Conservation (phyloP, 2,888 invertebrate species). For the Cremastinae sp. region DNA sequence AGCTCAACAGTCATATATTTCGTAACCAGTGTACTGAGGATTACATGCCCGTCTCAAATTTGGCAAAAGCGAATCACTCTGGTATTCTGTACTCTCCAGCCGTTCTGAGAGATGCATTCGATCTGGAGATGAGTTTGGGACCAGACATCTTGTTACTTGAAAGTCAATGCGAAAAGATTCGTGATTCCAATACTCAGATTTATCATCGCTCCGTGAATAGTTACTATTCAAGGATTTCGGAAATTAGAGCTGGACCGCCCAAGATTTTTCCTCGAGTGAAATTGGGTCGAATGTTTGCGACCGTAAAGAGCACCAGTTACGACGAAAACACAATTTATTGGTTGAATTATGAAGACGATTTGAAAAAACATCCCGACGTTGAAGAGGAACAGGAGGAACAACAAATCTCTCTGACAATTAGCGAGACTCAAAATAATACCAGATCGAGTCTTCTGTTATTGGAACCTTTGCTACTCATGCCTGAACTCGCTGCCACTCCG, state of each 20-base stretch:
- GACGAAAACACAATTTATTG: conserved; percentile 67
- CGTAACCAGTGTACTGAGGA: conserved; percentile 54
- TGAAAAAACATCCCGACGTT: conserved; percentile 28
- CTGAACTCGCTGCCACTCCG: conserved; percentile 76
- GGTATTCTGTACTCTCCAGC: conserved; percentile 70
- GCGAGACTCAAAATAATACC: conserved; percentile 67
- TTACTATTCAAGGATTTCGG: conserved; percentile 70
- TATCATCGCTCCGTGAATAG: conserved; percentile 68
- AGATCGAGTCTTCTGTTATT: conserved; percentile 79
- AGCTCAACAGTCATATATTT: conserved; percentile 6
- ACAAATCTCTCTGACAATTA: conserved; percentile 37
- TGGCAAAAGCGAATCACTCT: conserved; percentile 67
- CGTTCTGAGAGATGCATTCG: conserved; percentile 62
- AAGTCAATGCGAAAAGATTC: conserved; percentile 21
- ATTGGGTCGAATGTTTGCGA: conserved; percentile 52
- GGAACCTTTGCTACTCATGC: conserved; percentile 81
- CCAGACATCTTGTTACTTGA: conserved; percentile 66
- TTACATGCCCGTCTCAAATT: conserved; percentile 72
- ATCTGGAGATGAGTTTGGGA: conserved; percentile 64
- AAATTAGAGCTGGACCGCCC: conserved; percentile 59
- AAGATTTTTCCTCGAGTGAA: conserved; percentile 65
- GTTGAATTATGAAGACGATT: conserved; percentile 66
- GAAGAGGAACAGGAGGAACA: conserved; percentile 41
- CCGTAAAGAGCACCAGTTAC: conserved; percentile 64
- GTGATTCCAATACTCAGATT: conserved; percentile 64